Base-by-base conservation (phyloP, 53 echinoderm and acorn worm species). In the Crossaster papposus region DNA sequence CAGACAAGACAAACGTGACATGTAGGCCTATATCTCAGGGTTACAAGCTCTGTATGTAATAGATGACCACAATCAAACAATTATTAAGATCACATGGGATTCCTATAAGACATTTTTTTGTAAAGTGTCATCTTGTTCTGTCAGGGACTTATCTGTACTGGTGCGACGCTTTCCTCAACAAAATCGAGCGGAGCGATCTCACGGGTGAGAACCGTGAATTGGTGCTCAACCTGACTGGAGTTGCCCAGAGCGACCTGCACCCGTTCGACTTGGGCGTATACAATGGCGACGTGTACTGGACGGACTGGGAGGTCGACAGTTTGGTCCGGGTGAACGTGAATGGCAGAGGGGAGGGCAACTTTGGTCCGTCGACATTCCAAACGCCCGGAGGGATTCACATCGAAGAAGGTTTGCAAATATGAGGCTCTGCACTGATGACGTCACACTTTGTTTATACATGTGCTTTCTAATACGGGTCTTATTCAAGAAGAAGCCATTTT, bases 131-230 rank as follows among this genome's bases (percentile, higher is more conserved):
- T 68, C 28, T 68, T n/a, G n/a, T 68, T n/a, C 10, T 4, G 4
- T 68, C 68, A 96, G 96, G 36, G 9, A 54, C 73, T 36, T 68
- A 89, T 18, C 83, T 97, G 68, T 97, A 94, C 81, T 97, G 97
- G 97, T 94, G 94, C 36, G 97, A 97, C 71, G 95, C 89, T 3
- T 76, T 51, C 11, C 73, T 90, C 1, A 92, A 95, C 37, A 91
- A 72, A 64, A 95, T 97, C 53, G 97, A 97, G 63, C 80, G 80
- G 14, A 83, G 90, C 52, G 79, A 90, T 75, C 88, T 92, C 0
- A 24, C 22, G 26, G 80, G 86, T 15, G 38, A 79, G 23, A 88
- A 90, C 76, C 92, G 96, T 2, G 13, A 18, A n/a, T 78, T 79
- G 51, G 79, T 94, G 44, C 31, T 86, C 15, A 36, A 90, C 68